Percentiles rank a stretch among this genome's conserved stretches.
These are phyloP conservation scores for Ascidia mentula DNA, from an alignment of 23 tunicate species.

Conservation along the genomic window DNA sequence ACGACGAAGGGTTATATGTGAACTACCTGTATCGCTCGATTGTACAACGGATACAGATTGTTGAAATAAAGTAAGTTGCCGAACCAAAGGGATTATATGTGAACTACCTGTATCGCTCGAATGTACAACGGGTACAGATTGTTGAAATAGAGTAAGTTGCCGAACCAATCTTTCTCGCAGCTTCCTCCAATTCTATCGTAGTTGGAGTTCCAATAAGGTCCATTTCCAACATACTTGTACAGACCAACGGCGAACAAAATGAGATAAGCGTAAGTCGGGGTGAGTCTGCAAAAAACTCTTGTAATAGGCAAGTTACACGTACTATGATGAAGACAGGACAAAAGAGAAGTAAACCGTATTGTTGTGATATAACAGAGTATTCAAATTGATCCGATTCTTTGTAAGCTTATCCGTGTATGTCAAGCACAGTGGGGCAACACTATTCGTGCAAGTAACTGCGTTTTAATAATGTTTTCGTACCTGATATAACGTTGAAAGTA, in stretches of 20 bases:
- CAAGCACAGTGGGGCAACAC: too few species aligned
- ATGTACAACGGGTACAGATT: constrained; percentile 52
- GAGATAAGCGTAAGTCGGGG: constrained; percentile 28
- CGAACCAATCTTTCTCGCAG: constrained; percentile 79
- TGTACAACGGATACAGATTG: not conserved
- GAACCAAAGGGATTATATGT: not conserved
- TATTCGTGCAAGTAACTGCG: too few species aligned
- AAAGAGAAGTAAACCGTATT: too few species aligned
- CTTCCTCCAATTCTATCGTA: not conserved
- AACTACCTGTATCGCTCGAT: not conserved
- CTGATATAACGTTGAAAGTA: constrained; percentile 33
- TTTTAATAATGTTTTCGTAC: not conserved
- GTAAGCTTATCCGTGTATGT: too few species aligned
- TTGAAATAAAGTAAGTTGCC: not conserved
- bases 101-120: not conserved
- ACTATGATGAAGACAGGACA: too few species aligned
- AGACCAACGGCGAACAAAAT: constrained; percentile 49
- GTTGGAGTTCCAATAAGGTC: constrained; percentile 29
- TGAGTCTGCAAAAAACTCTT: not conserved
- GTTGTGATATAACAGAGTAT: too few species aligned
- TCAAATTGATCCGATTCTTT: too few species aligned
- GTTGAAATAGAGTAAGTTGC: constrained; percentile 76
- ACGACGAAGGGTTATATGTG: too few species aligned
- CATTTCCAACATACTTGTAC: constrained; percentile 45
- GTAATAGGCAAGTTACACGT: too few species aligned